Percentiles rank a stretch among this genome's conserved stretches.
Conservation (phyloP, 1,140 invertebrate species). For the Apolygus lucorum region DNA sequence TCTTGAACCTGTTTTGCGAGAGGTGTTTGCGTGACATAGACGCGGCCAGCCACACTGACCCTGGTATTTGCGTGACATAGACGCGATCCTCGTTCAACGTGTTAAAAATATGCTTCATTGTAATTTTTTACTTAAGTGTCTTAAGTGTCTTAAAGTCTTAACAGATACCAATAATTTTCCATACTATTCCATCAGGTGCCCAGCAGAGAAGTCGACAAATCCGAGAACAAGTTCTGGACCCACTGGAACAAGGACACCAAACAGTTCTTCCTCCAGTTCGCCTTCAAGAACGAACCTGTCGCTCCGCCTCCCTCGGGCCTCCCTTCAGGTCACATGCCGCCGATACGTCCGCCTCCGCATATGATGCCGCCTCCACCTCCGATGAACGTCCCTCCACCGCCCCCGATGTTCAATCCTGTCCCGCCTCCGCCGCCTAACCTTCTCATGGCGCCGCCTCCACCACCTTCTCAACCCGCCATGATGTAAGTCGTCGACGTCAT, state of each 20-base stretch:
- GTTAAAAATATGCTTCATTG: too few relatives aligned
- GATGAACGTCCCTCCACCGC: conserved; percentile 44
- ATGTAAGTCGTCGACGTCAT: too few relatives aligned
- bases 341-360: conserved; percentile 38
- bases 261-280: conserved; percentile 96
- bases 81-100: too few relatives aligned
- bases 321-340: conserved; percentile 47
- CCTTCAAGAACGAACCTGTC: conserved; percentile 69
- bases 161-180: too few relatives aligned
- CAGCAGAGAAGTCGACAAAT: conserved; percentile 96
- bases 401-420: conserved; percentile 61
- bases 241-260: conserved; percentile 99
- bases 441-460: conserved; percentile 32
- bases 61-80: too few relatives aligned
- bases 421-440: conserved; percentile 53
- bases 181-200: conserved; percentile 66
- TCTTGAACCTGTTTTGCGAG: too few relatives aligned
- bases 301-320: conserved; percentile 43
- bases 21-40: too few relatives aligned
- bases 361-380: conserved; percentile 42
- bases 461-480: conserved; percentile 18
- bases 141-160: too few relatives aligned
- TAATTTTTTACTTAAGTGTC: too few relatives aligned
- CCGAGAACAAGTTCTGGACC: conserved; percentile 95
- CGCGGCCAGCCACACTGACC: too few relatives aligned